These are phyloP conservation scores for Rousettus leschenaultii DNA, from an alignment of 2,113 vertebrate genomes.

Conservation along the genomic window DNA sequence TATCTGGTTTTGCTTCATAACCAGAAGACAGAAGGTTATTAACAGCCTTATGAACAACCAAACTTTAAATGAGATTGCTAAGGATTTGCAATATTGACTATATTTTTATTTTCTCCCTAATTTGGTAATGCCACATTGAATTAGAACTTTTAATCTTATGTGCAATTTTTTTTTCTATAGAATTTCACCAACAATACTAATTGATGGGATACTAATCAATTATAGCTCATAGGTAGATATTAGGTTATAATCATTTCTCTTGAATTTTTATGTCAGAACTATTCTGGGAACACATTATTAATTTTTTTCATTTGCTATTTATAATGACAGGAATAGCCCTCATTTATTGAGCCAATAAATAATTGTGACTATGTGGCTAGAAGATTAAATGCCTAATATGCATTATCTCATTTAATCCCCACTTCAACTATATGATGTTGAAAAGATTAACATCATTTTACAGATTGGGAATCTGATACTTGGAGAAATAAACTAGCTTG, in stretches of 20 bases:
- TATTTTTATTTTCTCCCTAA: neutral
- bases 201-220: neutral
- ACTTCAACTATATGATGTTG: neutral
- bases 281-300: conserved; percentile 6
- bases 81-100: neutral
- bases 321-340: neutral
- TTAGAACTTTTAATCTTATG: neutral
- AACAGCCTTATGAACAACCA: neutral
- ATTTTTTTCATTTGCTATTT: conserved; percentile 31
- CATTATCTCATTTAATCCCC: conserved; percentile 19
- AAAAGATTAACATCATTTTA: neutral
- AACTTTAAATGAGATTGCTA: neutral
- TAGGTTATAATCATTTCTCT: conserved; percentile 37
- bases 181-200: neutral
- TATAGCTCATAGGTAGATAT: neutral
- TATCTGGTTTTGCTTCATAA: neutral
- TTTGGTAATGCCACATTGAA: neutral
- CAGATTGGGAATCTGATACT: neutral
- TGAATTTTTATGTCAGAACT: conserved; percentile 26
- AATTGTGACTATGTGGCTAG: neutral
- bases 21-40: neutral
- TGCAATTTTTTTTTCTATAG: neutral
- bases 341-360: conserved; percentile 28
- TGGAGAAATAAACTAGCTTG: neutral
- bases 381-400: neutral